These are phyloP conservation scores for Xanthorhoe spadicearia DNA, from an alignment of 2,888 invertebrate genomes.

Conservation along the genomic window DNA sequence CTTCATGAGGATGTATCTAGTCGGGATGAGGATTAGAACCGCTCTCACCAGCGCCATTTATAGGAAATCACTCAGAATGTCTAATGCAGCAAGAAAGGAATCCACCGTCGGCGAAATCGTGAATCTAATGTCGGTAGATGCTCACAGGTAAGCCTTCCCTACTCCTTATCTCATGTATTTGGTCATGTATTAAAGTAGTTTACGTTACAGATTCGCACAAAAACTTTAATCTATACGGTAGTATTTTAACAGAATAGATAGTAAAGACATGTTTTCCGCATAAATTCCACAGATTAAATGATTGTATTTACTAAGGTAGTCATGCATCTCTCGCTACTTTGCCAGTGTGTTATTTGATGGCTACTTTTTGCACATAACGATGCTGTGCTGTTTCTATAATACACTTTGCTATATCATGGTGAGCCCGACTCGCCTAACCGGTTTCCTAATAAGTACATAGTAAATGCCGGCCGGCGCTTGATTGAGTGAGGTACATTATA, in stretches of 20 bases:
- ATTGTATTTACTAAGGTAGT: not conserved
- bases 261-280: not conserved
- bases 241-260: not conserved
- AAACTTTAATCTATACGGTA: slow-evolving; percentile 12
- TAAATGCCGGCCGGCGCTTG: slow-evolving; percentile 27
- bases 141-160: slow-evolving; percentile 86
- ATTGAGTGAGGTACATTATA: slow-evolving; percentile 11
- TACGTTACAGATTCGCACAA: not conserved
- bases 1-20: slow-evolving; percentile 95
- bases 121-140: slow-evolving; percentile 96
- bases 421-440: slow-evolving; percentile 37
- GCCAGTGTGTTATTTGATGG: slow-evolving; percentile 28
- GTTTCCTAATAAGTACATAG: slow-evolving; percentile 38
- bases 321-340: not conserved
- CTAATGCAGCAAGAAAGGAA: slow-evolving; percentile 91
- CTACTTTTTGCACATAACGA: slow-evolving; percentile 19
- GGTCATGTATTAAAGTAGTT: slow-evolving; percentile 7
- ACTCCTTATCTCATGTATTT: slow-evolving; percentile 17
- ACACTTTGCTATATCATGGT: slow-evolving; percentile 22
- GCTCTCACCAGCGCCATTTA: slow-evolving; percentile 96
- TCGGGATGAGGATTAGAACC: slow-evolving; percentile 95
- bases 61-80: slow-evolving; percentile 92
- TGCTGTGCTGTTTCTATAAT: slow-evolving; percentile 24
- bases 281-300: not conserved
- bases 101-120: slow-evolving; percentile 96